Conservation (phyloP, 2,797 vertebrate species). For the Lemur catta region DNA sequence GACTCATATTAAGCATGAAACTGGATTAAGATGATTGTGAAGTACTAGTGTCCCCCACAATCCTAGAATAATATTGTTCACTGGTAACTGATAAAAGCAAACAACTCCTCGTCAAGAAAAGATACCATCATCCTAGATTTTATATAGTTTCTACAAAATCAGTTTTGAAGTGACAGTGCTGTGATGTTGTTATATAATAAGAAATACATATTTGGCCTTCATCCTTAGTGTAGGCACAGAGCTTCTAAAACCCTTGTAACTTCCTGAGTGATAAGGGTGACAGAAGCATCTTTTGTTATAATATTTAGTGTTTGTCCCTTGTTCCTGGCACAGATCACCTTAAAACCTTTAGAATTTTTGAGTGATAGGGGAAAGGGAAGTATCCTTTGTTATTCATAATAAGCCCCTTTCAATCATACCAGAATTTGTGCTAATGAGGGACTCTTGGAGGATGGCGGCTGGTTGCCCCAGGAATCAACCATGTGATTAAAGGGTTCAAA, state of each 20-base stretch:
- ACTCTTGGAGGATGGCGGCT: not conserved
- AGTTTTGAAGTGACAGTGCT: not conserved
- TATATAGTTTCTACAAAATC: not conserved
- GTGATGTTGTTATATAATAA: not conserved
- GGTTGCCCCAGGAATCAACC: not conserved
- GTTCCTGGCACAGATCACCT: not conserved
- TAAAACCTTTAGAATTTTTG: not conserved
- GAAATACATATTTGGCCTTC: not conserved
- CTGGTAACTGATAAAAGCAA: not conserved
- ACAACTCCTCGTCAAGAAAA: not conserved
- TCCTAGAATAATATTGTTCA: not conserved
- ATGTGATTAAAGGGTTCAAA: not conserved
- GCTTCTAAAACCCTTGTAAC: not conserved
- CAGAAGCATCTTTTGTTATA: not conserved
- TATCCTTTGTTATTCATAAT: not conserved
- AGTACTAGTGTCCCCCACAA: not conserved
- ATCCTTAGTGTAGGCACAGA: not conserved
- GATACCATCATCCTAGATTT: not conserved
- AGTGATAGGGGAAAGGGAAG: not conserved
- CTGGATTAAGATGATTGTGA: not conserved
- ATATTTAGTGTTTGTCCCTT: not conserved
- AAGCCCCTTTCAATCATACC: not conserved
- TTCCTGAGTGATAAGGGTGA: not conserved
- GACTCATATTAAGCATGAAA: not conserved
- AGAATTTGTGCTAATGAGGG: not conserved